Conservation (phyloP, 2,888 invertebrate genomes). For the Hypolimnas misippus region DNA sequence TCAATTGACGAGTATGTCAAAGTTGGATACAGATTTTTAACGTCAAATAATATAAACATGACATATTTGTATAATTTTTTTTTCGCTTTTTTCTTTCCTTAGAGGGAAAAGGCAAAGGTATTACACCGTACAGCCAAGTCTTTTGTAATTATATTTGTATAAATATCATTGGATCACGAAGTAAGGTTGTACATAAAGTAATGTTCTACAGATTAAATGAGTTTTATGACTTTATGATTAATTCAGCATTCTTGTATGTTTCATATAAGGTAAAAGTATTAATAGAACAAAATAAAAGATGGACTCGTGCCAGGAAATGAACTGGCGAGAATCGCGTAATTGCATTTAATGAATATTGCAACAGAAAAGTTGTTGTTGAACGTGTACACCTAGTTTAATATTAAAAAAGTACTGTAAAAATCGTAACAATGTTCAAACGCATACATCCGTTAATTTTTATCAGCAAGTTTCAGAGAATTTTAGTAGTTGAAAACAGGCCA, state of each 20-base stretch:
- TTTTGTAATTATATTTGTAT: too few species aligned
- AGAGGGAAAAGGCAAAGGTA: too few species aligned
- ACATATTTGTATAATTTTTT: too few species aligned
- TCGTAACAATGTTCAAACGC: neutral
- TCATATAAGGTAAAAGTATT: slow-evolving; percentile 37
- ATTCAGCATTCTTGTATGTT: neutral
- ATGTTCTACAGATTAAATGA: neutral
- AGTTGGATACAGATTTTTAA: too few species aligned
- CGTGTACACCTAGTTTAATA: neutral
- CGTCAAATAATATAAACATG: too few species aligned
- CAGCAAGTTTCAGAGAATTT: neutral
- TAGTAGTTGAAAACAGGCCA: neutral
- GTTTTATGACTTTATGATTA: neutral
- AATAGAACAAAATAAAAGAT: slow-evolving; percentile 39
- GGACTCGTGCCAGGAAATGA: slow-evolving; percentile 41
- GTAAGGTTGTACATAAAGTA: neutral
- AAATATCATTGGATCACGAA: too few species aligned
- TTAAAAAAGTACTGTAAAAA: neutral
- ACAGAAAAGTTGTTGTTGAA: slow-evolving; percentile 27
- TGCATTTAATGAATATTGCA: slow-evolving; percentile 40
- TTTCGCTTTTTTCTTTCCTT: too few species aligned
- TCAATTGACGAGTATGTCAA: too few species aligned
- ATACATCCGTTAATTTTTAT: neutral
- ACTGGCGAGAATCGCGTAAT: slow-evolving; percentile 38
- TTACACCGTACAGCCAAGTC: too few species aligned